phyloP scores from a whole-genome alignment of 2,113 vertebrate genomes.

The Cynopterus brachyotis region DNA sequence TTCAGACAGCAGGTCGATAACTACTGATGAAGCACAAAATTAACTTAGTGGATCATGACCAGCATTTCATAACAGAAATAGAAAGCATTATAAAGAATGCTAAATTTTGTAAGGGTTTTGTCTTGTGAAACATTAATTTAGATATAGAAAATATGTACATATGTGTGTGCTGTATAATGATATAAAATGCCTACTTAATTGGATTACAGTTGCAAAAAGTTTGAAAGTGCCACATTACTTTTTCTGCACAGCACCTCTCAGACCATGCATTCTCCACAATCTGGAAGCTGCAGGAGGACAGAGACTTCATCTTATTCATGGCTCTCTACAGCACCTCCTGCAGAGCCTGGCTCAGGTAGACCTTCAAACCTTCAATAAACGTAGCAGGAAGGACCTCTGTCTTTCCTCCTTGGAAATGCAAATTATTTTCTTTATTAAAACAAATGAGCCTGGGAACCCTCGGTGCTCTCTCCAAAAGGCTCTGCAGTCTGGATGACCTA shows the following conservation, averaged over 20 bases:
- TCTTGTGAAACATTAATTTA: constrained; percentile 10
- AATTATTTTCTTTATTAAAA: neutral
- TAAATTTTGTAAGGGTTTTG: neutral
- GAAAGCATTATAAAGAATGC: neutral
- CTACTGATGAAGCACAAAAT: neutral
- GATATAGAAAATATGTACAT: neutral
- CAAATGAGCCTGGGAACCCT: neutral
- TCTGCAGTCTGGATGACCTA: neutral
- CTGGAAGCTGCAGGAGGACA: neutral
- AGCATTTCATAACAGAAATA: constrained; percentile 5
- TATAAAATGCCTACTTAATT: neutral
- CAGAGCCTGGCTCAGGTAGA: neutral
- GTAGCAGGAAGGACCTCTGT: neutral
- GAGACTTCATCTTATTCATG: neutral
- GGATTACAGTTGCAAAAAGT: neutral
- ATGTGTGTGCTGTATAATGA: neutral
- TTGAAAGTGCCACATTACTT: neutral
- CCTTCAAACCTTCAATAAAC: neutral
- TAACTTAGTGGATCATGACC: neutral
- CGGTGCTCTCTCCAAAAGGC: neutral
- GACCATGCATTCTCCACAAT: neutral
- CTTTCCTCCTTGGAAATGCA: neutral
- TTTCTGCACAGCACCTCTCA: neutral
- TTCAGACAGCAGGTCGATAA: neutral
- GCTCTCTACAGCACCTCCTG: neutral